Evolutionary conservation across 2,113 vertebrate genomes (phyloP), one percentile per base, ranked within the genome.

Genomic region (Notarius lentiginosus): DNA sequence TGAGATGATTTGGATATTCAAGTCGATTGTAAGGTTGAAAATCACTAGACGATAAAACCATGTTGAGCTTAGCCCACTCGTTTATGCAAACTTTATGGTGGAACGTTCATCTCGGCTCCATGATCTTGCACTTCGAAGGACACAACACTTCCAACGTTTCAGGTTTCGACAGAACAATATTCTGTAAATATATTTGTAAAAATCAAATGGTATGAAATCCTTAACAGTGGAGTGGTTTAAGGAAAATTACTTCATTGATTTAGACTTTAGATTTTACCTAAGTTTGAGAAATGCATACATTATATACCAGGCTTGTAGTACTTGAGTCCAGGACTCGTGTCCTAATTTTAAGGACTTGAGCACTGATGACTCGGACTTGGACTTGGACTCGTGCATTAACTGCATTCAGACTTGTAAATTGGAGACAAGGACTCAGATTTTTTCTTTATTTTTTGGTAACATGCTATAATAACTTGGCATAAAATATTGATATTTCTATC

Each of bases 1-100:
- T 14, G 12, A 63, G 60, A 7, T 20, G 14, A 79, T 79, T 79
- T 79, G 75, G 51, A 27, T 79, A 79, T 55, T 55, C 75, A 55
- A 17, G 75, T 79, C 8, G 73, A 27, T 9, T 56, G 51, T 79
- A 55, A 79, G 51, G 51, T 27, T 79, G 49, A 79, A 79, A 79
- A 79, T 79, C 51, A 55, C 75, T 79, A 79, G 75, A 79, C 75
- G 15, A 79, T 79, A 30, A 79, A 79, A 79, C 75, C 75, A 34
- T 79, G 51, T 27, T 27, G 51, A 79, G 75, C 75, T 27, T 55
- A 27, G 51, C 75, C 24, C 24, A 79, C 75, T 79, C 51, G 51
- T 55, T 79, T 79, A 79, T 79, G 75, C 75, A 79, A 79, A 79
- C 5, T 9, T 27, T 7, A 55, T 17, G 51, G 75, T 24, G 27